A percentile compares a stretch with the other conserved stretches of the same genome.
Evolutionary conservation across 2,888 invertebrate genomes (phyloP).

Genomic region (Taphrorychus bicolor): DNA sequence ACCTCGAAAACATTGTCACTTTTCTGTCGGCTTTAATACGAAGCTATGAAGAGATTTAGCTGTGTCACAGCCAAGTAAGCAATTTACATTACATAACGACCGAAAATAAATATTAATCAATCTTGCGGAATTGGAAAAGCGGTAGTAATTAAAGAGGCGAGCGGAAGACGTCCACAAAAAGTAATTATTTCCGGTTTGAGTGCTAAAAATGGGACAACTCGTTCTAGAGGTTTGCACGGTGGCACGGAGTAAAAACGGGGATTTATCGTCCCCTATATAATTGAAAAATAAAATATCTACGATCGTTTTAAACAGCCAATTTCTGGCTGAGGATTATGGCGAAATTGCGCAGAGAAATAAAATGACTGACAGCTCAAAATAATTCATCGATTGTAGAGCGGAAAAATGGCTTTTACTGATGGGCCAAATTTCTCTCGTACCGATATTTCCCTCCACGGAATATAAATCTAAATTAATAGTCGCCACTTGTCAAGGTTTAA

Average conservation of each 20-base stretch:
- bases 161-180: conserved; percentile 10
- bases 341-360: too few relatives aligned
- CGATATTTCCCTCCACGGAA: neutral
- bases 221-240: too few relatives aligned
- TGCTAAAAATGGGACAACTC: neutral
- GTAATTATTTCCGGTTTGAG: conserved; percentile 10
- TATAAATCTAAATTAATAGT: neutral
- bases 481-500: neutral
- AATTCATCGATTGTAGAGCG: too few relatives aligned
- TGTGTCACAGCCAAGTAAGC: neutral
- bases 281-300: neutral
- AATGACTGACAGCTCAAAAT: too few relatives aligned
- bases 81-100: neutral
- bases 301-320: neutral
- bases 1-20: too few relatives aligned
- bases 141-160: neutral
- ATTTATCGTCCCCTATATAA: neutral
- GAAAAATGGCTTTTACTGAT: too few relatives aligned
- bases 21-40: too few relatives aligned
- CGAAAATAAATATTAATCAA: conserved; percentile 6
- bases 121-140: conserved; percentile 16
- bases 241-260: neutral
- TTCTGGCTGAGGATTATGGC: too few relatives aligned
- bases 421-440: neutral
- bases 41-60: neutral